Conservation (phyloP, 2,113 vertebrate species). For the Hipposideros armiger region DNA sequence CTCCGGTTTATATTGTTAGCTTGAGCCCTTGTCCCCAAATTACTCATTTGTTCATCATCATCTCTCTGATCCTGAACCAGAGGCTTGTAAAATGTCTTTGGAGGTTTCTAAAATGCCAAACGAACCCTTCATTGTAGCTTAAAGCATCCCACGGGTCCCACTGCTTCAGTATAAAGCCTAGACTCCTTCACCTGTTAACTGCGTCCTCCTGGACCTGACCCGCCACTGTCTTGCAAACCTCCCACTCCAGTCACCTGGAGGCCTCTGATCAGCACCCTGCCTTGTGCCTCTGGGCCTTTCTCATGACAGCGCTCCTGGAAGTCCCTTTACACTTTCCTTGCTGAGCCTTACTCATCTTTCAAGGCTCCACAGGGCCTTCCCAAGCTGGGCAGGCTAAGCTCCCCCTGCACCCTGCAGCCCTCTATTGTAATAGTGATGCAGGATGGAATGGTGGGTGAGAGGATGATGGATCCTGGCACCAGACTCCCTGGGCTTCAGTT, state of each 20-base stretch:
- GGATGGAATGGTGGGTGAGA: not conserved
- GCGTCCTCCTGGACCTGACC: fast-evolving
- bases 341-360: not conserved
- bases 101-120: slow-evolving; percentile 22
- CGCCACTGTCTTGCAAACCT: fast-evolving
- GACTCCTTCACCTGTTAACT: not conserved
- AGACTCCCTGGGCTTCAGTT: not conserved
- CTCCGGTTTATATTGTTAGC: not conserved
- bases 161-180: not conserved
- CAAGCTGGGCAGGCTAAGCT: not conserved
- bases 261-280: not conserved
- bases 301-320: not conserved
- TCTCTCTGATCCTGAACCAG: not conserved
- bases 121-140: not conserved
- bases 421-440: not conserved
- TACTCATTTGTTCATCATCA: not conserved
- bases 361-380: not conserved
- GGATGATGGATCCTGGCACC: not conserved
- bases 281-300: not conserved
- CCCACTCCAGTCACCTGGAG: not conserved
- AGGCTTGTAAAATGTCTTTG: not conserved
- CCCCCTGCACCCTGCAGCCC: too few species aligned
- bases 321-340: not conserved
- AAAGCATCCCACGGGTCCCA: not conserved
- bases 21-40: not conserved